These are phyloP conservation scores for Bombus picipes DNA, from an alignment of 1,140 invertebrate genomes.

Conservation along the genomic window DNA sequence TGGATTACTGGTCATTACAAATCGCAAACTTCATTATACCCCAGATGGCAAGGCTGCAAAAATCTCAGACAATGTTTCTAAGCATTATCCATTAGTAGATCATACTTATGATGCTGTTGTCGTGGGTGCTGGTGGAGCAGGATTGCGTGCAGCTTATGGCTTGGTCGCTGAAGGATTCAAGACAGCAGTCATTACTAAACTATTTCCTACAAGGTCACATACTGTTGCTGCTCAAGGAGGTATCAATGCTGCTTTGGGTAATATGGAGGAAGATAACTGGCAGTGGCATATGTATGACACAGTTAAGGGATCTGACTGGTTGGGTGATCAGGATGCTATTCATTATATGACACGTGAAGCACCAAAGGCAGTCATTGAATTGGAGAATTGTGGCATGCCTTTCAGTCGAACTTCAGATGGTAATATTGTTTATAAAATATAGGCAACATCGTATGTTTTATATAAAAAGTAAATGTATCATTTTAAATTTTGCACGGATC, in stretches of 20 bases:
- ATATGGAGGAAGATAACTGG: constrained; percentile 96
- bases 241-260: constrained; percentile 95
- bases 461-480: background rate
- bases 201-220: constrained; percentile 98
- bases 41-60: constrained; percentile 75
- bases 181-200: constrained; percentile 98
- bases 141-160: constrained; percentile 97
- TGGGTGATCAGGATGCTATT: constrained; percentile 99
- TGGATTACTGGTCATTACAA: constrained; percentile 70
- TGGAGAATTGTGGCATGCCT: constrained; percentile 99
- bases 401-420: constrained; percentile 97
- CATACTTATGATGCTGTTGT: constrained; percentile 98
- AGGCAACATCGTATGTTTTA: background rate
- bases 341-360: constrained; percentile 99
- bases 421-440: constrained; percentile 31
- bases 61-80: constrained; percentile 75
- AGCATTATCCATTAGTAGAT: constrained; percentile 93
- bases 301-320: constrained; percentile 99
- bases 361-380: constrained; percentile 97
- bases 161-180: constrained; percentile 97
- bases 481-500: background rate
- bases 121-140: constrained; percentile 99
- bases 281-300: constrained; percentile 99
- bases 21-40: constrained; percentile 76
- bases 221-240: constrained; percentile 99